A percentile compares a stretch with the other conserved stretches of the same genome.
Evolutionary conservation across 2,113 vertebrate species (phyloP).

Genomic region (Tetrao urogallus): DNA sequence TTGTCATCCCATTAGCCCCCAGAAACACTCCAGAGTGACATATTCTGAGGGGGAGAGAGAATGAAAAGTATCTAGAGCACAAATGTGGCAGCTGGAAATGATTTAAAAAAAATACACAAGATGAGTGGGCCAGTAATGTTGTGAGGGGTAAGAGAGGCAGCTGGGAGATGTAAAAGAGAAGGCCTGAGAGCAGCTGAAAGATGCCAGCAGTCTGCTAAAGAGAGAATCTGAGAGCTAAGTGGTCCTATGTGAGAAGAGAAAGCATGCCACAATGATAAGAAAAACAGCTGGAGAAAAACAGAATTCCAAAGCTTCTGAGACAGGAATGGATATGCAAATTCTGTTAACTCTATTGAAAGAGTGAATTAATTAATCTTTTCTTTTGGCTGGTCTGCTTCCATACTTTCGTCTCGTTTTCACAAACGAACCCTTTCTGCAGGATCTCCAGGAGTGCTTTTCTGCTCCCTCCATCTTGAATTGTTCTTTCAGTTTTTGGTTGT

Average conservation of each 20-base stretch:
- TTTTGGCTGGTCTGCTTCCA: neutral
- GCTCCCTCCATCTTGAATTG: neutral
- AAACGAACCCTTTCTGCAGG: neutral
- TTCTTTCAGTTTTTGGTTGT: neutral
- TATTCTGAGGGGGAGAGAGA: slow-evolving; percentile 30
- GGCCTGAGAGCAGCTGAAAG: slow-evolving; percentile 72
- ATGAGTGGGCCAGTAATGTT: slow-evolving; percentile 25
- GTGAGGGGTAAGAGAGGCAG: slow-evolving; percentile 69
- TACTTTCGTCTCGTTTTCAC: slow-evolving; percentile 7
- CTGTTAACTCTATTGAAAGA: neutral
- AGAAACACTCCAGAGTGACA: slow-evolving; percentile 31
- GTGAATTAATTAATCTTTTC: neutral
- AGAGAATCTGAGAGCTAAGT: slow-evolving; percentile 27
- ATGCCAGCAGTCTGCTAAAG: neutral
- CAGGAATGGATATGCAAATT: slow-evolving; percentile 28
- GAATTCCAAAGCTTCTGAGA: slow-evolving; percentile 30
- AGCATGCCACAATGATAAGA: slow-evolving; percentile 55
- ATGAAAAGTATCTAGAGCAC: slow-evolving; percentile 44
- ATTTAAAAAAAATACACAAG: slow-evolving; percentile 17
- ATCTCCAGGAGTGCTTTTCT: neutral
- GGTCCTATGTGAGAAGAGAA: slow-evolving; percentile 57
- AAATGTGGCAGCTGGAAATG: slow-evolving; percentile 74
- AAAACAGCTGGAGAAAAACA: slow-evolving; percentile 66
- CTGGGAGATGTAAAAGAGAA: slow-evolving; percentile 67
- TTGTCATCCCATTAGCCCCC: slow-evolving; percentile 19